A percentile compares a stretch with the other conserved stretches of the same genome.
These are phyloP conservation scores for Chirona hameri DNA, from an alignment of 2,888 invertebrate species.

Conservation along the genomic window DNA sequence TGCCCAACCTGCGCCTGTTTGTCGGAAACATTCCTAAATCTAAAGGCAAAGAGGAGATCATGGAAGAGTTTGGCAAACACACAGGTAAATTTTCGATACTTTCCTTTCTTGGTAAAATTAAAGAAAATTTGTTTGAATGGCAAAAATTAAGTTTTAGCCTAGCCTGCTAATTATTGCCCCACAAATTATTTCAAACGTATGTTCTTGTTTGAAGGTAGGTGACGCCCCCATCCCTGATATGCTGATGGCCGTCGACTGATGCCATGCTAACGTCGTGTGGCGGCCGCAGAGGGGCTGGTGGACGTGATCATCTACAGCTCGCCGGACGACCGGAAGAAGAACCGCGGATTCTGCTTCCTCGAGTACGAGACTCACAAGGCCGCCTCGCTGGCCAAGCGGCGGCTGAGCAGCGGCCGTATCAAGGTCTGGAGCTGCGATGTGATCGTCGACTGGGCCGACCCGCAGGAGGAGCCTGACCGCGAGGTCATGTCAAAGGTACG, in stretches of 20 bases:
- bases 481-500: slow-evolving; percentile 94
- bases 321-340: slow-evolving; percentile 98
- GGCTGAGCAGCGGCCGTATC: slow-evolving; percentile 87
- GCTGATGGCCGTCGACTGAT: no score
- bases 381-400: slow-evolving; percentile 94
- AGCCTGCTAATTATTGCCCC: no score
- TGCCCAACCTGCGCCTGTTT: slow-evolving; percentile 99
- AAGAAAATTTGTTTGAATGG: not conserved
- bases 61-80: slow-evolving; percentile 99
- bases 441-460: slow-evolving; percentile 99
- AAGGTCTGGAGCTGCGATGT: slow-evolving; percentile 99
- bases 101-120: not conserved
- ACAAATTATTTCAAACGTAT: no score
- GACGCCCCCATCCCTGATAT: no score
- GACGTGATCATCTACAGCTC: slow-evolving; percentile 99
- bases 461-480: slow-evolving; percentile 98
- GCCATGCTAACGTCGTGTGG: no score
- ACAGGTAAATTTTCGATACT: slow-evolving; percentile 65
- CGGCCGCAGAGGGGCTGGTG: slow-evolving; percentile 79
- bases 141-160: no score
- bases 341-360: slow-evolving; percentile 99
- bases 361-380: slow-evolving; percentile 99
- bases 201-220: no score
- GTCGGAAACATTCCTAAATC: slow-evolving; percentile 99
- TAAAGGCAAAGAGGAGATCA: slow-evolving; percentile 99